Conservation (phyloP, 2,888 invertebrate species). For the Parapristionchus giblindavisi region DNA sequence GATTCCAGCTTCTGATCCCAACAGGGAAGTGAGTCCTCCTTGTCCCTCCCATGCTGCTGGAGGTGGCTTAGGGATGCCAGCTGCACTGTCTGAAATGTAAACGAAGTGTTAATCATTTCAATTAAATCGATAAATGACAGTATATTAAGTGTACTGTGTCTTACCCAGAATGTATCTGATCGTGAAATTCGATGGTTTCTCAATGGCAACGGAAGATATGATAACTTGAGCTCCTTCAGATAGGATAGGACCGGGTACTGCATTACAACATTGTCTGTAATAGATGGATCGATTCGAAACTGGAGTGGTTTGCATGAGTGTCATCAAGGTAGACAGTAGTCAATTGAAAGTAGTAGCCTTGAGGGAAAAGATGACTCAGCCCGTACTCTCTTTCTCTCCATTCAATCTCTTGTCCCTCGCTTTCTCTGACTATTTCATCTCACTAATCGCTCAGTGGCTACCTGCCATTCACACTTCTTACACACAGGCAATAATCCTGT, state of each 20-base stretch:
- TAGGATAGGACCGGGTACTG: slow-evolving; percentile 53
- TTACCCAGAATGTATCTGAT: slow-evolving; percentile 52
- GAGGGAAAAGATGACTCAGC: too few species aligned
- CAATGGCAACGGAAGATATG: slow-evolving; percentile 46
- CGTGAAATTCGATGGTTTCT: slow-evolving; percentile 54
- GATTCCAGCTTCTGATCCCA: slow-evolving; percentile 56
- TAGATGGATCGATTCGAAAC: not conserved
- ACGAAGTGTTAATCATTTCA: not conserved
- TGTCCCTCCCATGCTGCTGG: slow-evolving; percentile 56
- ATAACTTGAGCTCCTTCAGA: slow-evolving; percentile 51
- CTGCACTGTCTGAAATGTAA: slow-evolving; percentile 13
- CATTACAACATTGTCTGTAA: slow-evolving; percentile 57
- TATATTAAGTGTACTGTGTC: slow-evolving; percentile 6
- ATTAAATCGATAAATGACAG: not conserved
- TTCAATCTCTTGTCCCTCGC: not conserved
- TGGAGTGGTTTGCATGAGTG: not conserved
- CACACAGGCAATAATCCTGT: slow-evolving; percentile 10
- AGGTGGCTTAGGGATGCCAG: slow-evolving; percentile 45
- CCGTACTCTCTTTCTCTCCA: not conserved
- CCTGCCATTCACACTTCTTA: not conserved
- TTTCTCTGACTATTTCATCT: not conserved
- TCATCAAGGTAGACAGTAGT: too few species aligned
- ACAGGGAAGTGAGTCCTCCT: slow-evolving; percentile 53
- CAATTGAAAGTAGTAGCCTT: too few species aligned
- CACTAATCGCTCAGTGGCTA: not conserved